Evolutionary conservation across 2,888 invertebrate genomes (phyloP).

Genomic region (Epistrophe eligans): DNA sequence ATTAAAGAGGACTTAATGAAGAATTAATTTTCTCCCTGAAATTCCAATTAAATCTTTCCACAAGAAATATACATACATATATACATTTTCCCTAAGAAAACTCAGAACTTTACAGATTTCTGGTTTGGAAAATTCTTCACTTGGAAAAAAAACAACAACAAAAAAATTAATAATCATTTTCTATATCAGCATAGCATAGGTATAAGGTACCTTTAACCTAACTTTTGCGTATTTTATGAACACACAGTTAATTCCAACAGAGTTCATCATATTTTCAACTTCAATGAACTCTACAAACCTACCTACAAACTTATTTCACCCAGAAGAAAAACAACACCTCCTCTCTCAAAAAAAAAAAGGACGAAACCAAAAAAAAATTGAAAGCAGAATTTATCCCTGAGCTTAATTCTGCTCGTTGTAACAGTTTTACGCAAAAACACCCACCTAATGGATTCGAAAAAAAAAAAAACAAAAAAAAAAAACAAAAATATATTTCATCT

Average conservation of each 20-base stretch:
- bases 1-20: background rate
- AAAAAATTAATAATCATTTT: background rate
- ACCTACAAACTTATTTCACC: constrained; percentile 3
- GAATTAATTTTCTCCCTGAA: background rate
- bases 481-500: constrained; percentile 8
- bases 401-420: constrained; percentile 40
- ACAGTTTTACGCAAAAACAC: constrained; percentile 30
- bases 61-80: background rate
- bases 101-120: background rate
- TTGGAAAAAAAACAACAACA: background rate
- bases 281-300: constrained; percentile 13
- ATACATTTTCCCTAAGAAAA: background rate
- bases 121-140: background rate
- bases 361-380: background rate
- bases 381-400: constrained; percentile 36
- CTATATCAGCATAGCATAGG: background rate
- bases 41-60: background rate
- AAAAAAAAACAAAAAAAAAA: background rate
- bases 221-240: background rate
- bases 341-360: background rate
- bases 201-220: no score
- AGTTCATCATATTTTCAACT: constrained; percentile 56
- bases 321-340: background rate
- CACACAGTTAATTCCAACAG: constrained; percentile 20
- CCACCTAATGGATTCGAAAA: constrained; percentile 6